Evolutionary conservation across 2,888 invertebrate species (phyloP).

Genomic region (Gymnoscelis rufifasciata): DNA sequence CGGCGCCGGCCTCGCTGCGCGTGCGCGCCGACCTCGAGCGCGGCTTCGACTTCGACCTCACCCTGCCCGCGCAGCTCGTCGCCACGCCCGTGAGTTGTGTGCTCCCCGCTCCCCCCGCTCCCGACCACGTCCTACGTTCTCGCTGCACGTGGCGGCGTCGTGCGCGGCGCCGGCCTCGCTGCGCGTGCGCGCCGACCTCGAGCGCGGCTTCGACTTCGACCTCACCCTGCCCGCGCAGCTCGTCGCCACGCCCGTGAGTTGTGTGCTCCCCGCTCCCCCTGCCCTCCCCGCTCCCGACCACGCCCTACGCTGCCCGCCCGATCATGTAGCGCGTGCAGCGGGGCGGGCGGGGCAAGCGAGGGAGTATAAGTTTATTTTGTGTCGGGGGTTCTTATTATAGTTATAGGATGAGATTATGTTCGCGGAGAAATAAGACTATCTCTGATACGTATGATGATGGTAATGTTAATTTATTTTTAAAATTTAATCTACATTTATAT

Average conservation of each 20-base stretch:
- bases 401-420: no score
- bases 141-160: constrained; percentile 59
- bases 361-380: no score
- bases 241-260: constrained; percentile 26
- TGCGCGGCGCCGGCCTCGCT: constrained; percentile 42
- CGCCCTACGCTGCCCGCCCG: constrained; percentile 45
- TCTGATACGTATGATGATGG: no score
- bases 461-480: no score
- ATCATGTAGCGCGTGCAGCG: constrained; percentile 40
- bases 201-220: constrained; percentile 36
- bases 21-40: constrained; percentile 42
- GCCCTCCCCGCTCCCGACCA: no score
- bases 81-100: constrained; percentile 22
- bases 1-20: constrained; percentile 31
- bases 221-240: constrained; percentile 31
- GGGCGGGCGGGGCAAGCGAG: constrained; percentile 36
- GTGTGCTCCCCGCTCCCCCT: no score
- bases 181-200: constrained; percentile 41
- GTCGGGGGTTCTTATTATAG: no score
- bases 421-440: no score
- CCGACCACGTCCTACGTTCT: no score
- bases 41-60: constrained; percentile 39
- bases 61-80: constrained; percentile 26
- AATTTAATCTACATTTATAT: no score
- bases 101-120: no score